Base-by-base conservation (phyloP, 2,888 invertebrate species). In the Leptopterna dolabrata region DNA sequence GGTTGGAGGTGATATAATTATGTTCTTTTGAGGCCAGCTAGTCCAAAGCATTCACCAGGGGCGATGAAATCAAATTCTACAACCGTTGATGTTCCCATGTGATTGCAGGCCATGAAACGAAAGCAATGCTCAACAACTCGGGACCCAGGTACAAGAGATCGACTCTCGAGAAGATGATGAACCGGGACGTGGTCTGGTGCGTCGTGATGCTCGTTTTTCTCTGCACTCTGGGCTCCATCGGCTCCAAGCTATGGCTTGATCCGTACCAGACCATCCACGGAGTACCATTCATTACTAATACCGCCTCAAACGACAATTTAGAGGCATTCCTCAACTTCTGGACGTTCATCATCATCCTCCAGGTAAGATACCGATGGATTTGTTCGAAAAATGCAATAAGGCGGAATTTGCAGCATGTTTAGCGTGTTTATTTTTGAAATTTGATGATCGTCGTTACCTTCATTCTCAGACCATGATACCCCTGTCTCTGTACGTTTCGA, bases 41-140 rank as follows among this genome's bases (percentile, higher is more conserved):
- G n/a, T n/a, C n/a, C n/a, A n/a, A n/a, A n/a, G n/a, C 36, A 36
- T 36, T 36, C 36, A 36, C 7, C 36, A 36, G 7, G 36, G 36
- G 36, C 36, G 36, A 2, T 36, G 36, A 36, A n/a, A n/a, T n/a
- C n/a, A n/a, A n/a, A n/a, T n/a, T n/a, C n/a, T n/a, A n/a, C n/a
- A n/a, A n/a, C n/a, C 36, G 7, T 36, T 36, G 2, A 2, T 36
- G 4, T 36, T 36, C 4, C 7, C 36, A 4, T 51, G 0, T 63
- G 19, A 19, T 91, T 91, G 45, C 92, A 94, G 97, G 99, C 88
- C 97, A 97, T 92, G 99, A 99, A 93, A 98, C 98, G 19, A 99
- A 99, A 93, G 97, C 98, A 24, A 97, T 99, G 97, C 94, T 99
- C 89, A 99, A 99, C 92, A 99, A 98, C 92, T 97, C 97, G 90